These are phyloP conservation scores for Bugulina stolonifera DNA, from an alignment of 2,888 invertebrate species.

Conservation along the genomic window DNA sequence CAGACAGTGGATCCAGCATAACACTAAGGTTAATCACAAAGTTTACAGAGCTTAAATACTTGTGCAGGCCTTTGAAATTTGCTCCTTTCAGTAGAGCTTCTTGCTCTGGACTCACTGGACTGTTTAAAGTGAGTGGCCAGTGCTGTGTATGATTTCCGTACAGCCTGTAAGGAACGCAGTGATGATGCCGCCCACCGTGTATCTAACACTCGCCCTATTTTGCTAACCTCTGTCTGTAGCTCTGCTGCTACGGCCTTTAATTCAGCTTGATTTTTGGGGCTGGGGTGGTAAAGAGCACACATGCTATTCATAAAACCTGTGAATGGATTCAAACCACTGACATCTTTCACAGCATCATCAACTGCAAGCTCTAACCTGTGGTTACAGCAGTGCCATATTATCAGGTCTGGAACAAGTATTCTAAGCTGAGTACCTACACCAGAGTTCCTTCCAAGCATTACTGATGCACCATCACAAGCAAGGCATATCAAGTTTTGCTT, in stretches of 20 bases:
- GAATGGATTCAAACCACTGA: background rate
- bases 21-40: background rate
- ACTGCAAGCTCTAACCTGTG: background rate
- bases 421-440: background rate
- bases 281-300: background rate
- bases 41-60: background rate
- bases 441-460: background rate
- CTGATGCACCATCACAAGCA: constrained; percentile 20
- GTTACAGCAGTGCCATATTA: background rate
- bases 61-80: background rate
- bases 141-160: background rate
- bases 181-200: background rate
- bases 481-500: background rate
- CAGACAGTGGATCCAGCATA: constrained; percentile 4
- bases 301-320: background rate
- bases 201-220: constrained; percentile 15
- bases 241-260: background rate
- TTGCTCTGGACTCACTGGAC: too few relatives aligned
- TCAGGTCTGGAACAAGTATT: background rate
- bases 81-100: background rate
- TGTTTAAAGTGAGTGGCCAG: background rate
- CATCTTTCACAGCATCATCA: background rate
- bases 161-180: background rate
- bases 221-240: background rate
- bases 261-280: background rate